phyloP scores from a whole-genome alignment of 2,888 invertebrate genomes.

The Clusia tigrina region DNA sequence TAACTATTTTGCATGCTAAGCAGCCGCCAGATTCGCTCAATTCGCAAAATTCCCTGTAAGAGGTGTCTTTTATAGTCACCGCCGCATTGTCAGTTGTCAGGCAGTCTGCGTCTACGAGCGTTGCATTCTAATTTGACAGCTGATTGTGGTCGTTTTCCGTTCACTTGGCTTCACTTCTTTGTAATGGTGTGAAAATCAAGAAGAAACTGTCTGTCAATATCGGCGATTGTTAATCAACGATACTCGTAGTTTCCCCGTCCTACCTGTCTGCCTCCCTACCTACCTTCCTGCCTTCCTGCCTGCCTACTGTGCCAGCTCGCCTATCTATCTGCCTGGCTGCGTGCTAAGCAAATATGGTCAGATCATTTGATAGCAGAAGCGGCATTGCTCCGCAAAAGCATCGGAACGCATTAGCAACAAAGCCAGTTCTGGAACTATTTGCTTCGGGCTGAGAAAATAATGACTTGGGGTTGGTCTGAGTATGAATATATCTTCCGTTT shows the following conservation, averaged over 20 bases:
- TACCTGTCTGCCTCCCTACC: neutral
- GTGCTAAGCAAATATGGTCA: conserved; percentile 3
- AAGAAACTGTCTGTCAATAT: conserved; percentile 46
- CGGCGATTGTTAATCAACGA: conserved; percentile 39
- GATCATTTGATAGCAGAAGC: neutral
- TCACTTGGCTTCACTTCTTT: neutral
- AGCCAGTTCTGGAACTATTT: no score
- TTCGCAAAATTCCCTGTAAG: conserved; percentile 24
- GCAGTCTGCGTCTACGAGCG: conserved; percentile 36
- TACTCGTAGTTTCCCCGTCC: conserved; percentile 7
- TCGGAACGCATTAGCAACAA: no score
- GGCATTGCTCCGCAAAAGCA: no score
- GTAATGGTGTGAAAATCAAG: conserved; percentile 43
- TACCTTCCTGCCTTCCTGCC: neutral
- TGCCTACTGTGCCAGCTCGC: neutral
- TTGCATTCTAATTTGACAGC: conserved; percentile 62
- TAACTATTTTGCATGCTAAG: conserved; percentile 15
- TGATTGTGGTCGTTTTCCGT: conserved; percentile 22
- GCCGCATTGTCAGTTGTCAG: conserved; percentile 16
- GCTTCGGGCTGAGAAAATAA: no score
- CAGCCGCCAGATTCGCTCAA: conserved; percentile 2
- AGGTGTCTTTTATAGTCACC: conserved; percentile 26
- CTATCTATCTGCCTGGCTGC: neutral
- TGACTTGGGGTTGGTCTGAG: no score
- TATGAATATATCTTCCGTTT: no score